Conservation (phyloP, 1,140 invertebrate species). For the Pachypeltis micranthus region DNA sequence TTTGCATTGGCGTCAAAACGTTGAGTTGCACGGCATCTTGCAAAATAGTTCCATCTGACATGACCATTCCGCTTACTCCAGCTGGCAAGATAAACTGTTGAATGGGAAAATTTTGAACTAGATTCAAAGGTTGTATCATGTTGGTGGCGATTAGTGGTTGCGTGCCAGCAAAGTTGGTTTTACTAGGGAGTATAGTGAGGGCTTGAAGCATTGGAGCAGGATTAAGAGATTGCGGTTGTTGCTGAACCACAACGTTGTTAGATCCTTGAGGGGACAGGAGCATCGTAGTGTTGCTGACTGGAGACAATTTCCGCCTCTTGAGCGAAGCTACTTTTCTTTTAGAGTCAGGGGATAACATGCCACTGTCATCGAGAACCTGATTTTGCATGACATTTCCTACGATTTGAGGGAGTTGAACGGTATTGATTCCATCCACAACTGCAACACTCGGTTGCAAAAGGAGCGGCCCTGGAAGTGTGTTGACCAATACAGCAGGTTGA, state of each 20-base stretch:
- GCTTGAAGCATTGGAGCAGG: constrained; percentile 41
- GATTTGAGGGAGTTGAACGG: constrained; percentile 46
- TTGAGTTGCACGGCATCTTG: constrained; percentile 62
- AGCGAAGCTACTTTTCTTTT: constrained; percentile 20
- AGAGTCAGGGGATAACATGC: constrained; percentile 17
- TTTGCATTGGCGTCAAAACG: constrained; percentile 59
- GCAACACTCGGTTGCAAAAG: constrained; percentile 52
- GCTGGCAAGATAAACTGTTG: constrained; percentile 74
- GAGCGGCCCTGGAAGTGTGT: constrained; percentile 65
- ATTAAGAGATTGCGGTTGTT: constrained; percentile 25
- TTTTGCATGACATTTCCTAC: constrained; percentile 37
- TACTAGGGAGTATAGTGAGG: constrained; percentile 60
- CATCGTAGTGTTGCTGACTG: constrained; percentile 1
- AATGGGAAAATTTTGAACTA: constrained; percentile 65
- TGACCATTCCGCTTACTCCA: constrained; percentile 61
- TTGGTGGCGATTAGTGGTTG: constrained; percentile 37
- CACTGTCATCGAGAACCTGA: constrained; percentile 12
- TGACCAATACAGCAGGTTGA: constrained; percentile 68
- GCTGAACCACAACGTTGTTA: constrained; percentile 32
- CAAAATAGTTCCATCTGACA: constrained; percentile 50
- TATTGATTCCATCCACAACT: constrained; percentile 54
- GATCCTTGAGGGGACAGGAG: constrained; percentile 52
- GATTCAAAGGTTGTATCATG: constrained; percentile 64
- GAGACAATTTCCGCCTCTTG: constrained; percentile 20
- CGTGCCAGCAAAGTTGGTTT: constrained; percentile 36